Percentiles rank a stretch among this genome's conserved stretches.
Conservation (phyloP, 2,113 vertebrate species). For the Progne subis region DNA sequence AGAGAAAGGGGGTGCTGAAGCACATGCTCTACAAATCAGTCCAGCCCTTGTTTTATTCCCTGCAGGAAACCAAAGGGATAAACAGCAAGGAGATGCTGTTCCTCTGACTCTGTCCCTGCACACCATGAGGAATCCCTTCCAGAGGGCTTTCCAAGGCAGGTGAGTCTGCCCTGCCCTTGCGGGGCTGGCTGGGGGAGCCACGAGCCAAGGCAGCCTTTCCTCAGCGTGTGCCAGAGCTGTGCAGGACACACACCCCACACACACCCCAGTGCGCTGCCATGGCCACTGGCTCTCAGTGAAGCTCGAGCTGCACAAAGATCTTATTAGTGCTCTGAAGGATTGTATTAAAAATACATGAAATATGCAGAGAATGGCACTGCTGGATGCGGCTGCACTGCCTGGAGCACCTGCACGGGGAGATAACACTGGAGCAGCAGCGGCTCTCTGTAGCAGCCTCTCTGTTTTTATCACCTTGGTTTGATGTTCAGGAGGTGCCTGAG, state of each 20-base stretch:
- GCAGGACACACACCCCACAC: not conserved
- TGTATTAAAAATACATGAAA: not conserved
- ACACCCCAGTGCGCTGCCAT: accelerated
- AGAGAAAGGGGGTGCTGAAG: not conserved
- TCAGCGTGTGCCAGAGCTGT: not conserved
- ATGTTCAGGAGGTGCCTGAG: not conserved
- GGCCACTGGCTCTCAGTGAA: accelerated
- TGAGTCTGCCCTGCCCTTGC: accelerated
- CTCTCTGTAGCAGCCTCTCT: not conserved
- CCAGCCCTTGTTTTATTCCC: not conserved
- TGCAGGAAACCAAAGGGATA: not conserved
- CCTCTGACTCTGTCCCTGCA: not conserved
- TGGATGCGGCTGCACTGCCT: not conserved
- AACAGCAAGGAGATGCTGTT: not conserved
- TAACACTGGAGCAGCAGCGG: not conserved
- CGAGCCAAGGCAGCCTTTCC: not conserved
- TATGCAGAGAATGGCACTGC: not conserved
- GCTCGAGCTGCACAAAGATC: not conserved
- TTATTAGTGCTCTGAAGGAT: not conserved
- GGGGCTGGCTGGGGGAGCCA: not conserved
- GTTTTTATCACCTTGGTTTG: not conserved
- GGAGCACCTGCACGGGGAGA: not conserved
- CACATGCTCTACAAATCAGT: not conserved
- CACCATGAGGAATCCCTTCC: not conserved
- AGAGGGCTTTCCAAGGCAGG: not conserved